Evolutionary conservation across 2,888 invertebrate genomes (phyloP).

Genomic region (Drosophila pseudotalamancana): DNA sequence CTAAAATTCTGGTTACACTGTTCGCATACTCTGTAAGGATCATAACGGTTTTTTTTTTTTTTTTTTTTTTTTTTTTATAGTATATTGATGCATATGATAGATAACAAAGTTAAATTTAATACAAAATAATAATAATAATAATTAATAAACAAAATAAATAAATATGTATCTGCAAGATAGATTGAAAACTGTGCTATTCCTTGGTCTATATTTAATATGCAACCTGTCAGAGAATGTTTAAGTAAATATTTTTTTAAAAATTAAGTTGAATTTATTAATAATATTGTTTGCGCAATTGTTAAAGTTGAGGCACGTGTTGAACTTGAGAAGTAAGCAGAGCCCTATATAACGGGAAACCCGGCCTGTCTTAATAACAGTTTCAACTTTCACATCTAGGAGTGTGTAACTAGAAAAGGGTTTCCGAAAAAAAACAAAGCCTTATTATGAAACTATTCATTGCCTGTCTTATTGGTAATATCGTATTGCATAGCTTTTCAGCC

Average conservation of each 20-base stretch:
- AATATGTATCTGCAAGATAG: not conserved
- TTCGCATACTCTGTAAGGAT: not conserved
- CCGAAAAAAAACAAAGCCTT: not conserved
- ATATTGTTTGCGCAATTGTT: constrained; percentile 22
- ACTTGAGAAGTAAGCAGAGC: not conserved
- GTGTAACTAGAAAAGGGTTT: not conserved
- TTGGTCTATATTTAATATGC: not conserved
- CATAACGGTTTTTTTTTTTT: too few relatives aligned
- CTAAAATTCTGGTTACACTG: not conserved
- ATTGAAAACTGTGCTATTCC: not conserved
- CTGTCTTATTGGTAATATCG: constrained; percentile 24
- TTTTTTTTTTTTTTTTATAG: too few relatives aligned
- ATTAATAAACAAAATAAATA: too few relatives aligned
- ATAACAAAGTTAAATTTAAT: too few relatives aligned
- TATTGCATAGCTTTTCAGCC: not conserved
- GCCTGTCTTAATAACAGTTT: constrained; percentile 1
- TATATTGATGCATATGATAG: not conserved
- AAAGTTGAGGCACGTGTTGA: not conserved
- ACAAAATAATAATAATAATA: too few relatives aligned
- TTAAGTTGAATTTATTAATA: constrained; percentile 12
- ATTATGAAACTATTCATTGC: constrained; percentile 25
- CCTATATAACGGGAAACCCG: constrained; percentile 23
- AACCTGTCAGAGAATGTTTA: not conserved
- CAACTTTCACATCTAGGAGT: not conserved
- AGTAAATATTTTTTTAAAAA: constrained; percentile 2